A percentile compares a stretch with the other conserved stretches of the same genome.
phyloP scores from a whole-genome alignment of 1,140 invertebrate genomes.

The Drosophila sproati region DNA sequence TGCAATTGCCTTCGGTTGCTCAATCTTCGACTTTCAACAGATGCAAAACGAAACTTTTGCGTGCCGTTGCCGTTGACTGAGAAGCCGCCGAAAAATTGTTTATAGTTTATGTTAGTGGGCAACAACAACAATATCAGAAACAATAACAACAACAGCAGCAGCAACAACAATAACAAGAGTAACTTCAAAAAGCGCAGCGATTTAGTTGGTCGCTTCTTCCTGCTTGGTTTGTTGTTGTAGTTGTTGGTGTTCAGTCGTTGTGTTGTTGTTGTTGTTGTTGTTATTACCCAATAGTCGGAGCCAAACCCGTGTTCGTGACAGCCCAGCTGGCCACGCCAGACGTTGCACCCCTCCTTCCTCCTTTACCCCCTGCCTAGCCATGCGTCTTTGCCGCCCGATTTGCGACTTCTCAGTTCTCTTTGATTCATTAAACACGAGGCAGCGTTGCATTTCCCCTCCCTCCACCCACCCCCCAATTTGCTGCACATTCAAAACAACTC shows the following conservation, averaged over 20 bases:
- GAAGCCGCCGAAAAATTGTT: constrained; percentile 76
- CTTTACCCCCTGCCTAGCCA: background rate
- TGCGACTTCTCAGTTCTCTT: constrained; percentile 49
- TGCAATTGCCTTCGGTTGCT: constrained; percentile 33
- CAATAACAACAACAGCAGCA: constrained; percentile 22
- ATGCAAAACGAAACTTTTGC: constrained; percentile 79
- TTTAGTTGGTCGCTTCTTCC: constrained; percentile 77
- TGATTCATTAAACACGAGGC: constrained; percentile 66
- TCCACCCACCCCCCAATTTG: background rate
- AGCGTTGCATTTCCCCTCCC: background rate
- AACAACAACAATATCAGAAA: constrained; percentile 38
- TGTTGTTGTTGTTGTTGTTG: constrained; percentile 48
- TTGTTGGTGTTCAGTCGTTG: constrained; percentile 52
- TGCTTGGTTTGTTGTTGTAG: constrained; percentile 46
- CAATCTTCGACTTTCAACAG: constrained; percentile 63
- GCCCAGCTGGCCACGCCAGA: constrained; percentile 57
- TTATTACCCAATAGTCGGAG: constrained; percentile 47
- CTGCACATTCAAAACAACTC: constrained; percentile 31
- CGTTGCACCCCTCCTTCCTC: background rate
- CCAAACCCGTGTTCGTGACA: constrained; percentile 70
- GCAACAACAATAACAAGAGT: constrained; percentile 61
- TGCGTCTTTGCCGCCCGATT: constrained; percentile 12
- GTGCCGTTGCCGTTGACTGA: constrained; percentile 67
- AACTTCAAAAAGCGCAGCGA: constrained; percentile 74
- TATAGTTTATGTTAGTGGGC: constrained; percentile 57